Percentiles rank a stretch among this genome's conserved stretches.
phyloP scores from a whole-genome alignment of 2,888 invertebrate species.

The Harmothoe impar region DNA sequence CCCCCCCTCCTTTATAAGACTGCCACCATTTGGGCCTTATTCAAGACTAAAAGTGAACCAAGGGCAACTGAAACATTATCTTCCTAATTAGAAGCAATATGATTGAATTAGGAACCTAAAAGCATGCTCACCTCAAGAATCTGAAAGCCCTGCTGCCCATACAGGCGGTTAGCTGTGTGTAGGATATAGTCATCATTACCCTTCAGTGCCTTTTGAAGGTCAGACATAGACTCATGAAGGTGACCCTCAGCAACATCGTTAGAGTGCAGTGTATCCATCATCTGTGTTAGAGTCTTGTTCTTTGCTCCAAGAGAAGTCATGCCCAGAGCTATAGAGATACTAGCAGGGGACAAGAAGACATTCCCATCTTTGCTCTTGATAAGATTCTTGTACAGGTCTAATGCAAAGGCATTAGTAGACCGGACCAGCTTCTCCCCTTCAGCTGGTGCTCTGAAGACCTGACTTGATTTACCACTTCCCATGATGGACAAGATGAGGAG shows the following conservation, averaged over 20 bases:
- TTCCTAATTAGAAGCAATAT: too few species aligned
- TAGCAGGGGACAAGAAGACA: constrained; percentile 82
- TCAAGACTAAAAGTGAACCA: too few species aligned
- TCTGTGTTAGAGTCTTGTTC: constrained; percentile 79
- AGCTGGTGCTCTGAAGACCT: background rate
- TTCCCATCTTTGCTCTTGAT: constrained; percentile 52
- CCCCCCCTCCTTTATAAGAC: too few species aligned
- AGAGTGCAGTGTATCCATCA: constrained; percentile 72
- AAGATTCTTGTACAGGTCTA: constrained; percentile 68
- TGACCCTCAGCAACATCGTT: constrained; percentile 63
- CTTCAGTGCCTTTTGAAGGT: constrained; percentile 5
- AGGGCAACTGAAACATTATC: too few species aligned
- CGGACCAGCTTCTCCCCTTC: constrained; percentile 53
- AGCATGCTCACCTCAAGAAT: constrained; percentile 14
- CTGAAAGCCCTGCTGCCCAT: constrained; percentile 68
- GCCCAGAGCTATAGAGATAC: constrained; percentile 82
- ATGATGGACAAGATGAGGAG: background rate
- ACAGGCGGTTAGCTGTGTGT: constrained; percentile 77
- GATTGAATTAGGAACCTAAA: too few species aligned
- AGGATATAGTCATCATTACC: constrained; percentile 71
- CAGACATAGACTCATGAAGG: constrained; percentile 57
- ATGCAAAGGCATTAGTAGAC: constrained; percentile 66
- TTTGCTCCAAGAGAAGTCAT: constrained; percentile 83
- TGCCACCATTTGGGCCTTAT: too few species aligned
- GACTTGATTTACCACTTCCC: background rate